Base-by-base conservation (phyloP, 2,888 invertebrate species). In the Acleris emargana region DNA sequence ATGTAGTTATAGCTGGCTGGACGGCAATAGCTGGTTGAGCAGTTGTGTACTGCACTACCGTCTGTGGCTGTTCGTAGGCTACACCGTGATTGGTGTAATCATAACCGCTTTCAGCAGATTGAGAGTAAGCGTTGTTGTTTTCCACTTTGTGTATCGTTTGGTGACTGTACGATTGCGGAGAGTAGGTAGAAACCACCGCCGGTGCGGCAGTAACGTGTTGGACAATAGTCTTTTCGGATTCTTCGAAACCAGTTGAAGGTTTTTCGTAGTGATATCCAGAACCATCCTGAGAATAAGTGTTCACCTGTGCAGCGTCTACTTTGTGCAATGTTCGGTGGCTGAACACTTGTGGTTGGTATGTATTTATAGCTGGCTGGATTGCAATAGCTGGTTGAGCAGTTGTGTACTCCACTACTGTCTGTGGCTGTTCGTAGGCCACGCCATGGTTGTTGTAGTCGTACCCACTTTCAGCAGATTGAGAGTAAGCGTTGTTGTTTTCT, bases 281-380 rank as follows among this genome's bases (percentile, higher is more conserved):
- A 17, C 69, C 67, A 32, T 51, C 76, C 72, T 79, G 77, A 9
- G 80, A 77, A 67, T 81, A 80, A 4, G 81, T 71, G 38, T 86
- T 82, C 0, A 87, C 72, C 71, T 78, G 76, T 59, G 74, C 79
- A 32, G 79, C 77, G 50, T 88, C 87, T 11, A 88, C 87, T 69
- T 85, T 82, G 66, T 89, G 89, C 7, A 88, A 58, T 17, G 84
- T 87, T 71, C 86, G 83, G 28, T 84, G 89, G 50, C 81, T 83
- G 47, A 78, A 76, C 0, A 79, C 73, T 68, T 88, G 87, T 16
- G 88, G 88, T 72, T 84, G 80, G 68, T 86, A 85, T 13, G 84
- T 84, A 16, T 87, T 81, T 52, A 87, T 76, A 7, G 71, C 73
- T n/a, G 80, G 79, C 69, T 85, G 82, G 1, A 80, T 61, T 5